These are phyloP conservation scores for Solea solea DNA, from an alignment of 2,113 vertebrate genomes.

Conservation along the genomic window DNA sequence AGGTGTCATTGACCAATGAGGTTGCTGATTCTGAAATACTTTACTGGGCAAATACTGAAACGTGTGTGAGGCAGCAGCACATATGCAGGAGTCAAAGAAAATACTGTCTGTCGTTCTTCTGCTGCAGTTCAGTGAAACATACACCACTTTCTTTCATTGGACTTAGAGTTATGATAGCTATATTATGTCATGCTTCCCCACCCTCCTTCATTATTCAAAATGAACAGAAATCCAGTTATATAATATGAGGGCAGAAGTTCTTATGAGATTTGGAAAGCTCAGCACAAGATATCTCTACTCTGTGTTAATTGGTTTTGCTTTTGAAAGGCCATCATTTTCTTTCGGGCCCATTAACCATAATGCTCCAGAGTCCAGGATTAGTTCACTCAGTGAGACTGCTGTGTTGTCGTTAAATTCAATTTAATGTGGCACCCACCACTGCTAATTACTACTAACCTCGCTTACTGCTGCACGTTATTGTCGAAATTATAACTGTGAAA, in stretches of 20 bases:
- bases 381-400: constrained; percentile 77
- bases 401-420: constrained; percentile 83
- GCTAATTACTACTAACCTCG: constrained; percentile 75
- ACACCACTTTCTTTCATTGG: constrained; percentile 60
- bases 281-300: constrained; percentile 75
- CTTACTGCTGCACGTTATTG: constrained; percentile 51
- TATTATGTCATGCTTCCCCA: constrained; percentile 67
- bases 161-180: constrained; percentile 62
- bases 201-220: constrained; percentile 75
- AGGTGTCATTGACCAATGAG: too few relatives aligned
- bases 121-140: constrained; percentile 49
- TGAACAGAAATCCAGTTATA: constrained; percentile 73
- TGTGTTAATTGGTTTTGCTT: constrained; percentile 83
- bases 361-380: constrained; percentile 79
- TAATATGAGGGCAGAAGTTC: constrained; percentile 71
- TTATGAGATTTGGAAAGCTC: constrained; percentile 79
- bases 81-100: constrained; percentile 28
- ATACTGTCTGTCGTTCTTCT: constrained; percentile 26
- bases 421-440: constrained; percentile 75
- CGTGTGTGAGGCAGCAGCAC: constrained; percentile 7
- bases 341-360: constrained; percentile 83
- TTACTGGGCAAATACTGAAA: constrained; percentile 33
- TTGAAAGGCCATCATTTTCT: constrained; percentile 83
- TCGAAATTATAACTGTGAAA: constrained; percentile 33
- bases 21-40: constrained; percentile 7